Evolutionary conservation across 2,888 invertebrate genomes (phyloP).

Genomic region (Pecten maximus): DNA sequence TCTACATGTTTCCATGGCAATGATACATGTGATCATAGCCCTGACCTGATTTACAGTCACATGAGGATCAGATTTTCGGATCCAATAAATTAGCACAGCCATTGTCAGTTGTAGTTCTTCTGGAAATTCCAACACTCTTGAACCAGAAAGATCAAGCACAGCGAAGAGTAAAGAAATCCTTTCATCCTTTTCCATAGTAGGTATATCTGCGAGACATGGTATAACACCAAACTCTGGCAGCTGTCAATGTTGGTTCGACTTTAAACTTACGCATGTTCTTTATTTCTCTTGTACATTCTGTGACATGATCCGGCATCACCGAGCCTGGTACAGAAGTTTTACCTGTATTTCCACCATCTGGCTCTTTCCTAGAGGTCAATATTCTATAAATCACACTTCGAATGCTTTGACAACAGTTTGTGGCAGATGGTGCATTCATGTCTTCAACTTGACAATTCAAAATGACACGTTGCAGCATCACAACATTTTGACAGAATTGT

Average conservation of each 20-base stretch:
- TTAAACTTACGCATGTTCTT: conserved; percentile 64
- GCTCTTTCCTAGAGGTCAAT: conserved; percentile 41
- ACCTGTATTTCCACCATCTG: neutral
- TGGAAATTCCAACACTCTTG: conserved; percentile 31
- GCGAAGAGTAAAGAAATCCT: conserved; percentile 43
- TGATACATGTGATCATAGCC: conserved; percentile 59
- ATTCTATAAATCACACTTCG: conserved; percentile 78
- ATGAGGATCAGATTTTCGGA: conserved; percentile 66
- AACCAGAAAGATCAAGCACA: conserved; percentile 43
- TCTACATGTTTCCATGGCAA: conserved; percentile 48
- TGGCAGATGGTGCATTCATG: conserved; percentile 68
- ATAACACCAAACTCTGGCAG: conserved; percentile 55
- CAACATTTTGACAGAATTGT: conserved; percentile 85
- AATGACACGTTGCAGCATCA: conserved; percentile 74
- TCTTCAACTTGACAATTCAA: conserved; percentile 78
- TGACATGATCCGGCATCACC: conserved; percentile 51
- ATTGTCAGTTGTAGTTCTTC: conserved; percentile 55
- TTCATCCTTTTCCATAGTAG: conserved; percentile 41
- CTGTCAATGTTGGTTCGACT: conserved; percentile 57
- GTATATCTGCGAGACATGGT: conserved; percentile 57
- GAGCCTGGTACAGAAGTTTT: neutral
- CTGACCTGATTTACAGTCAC: conserved; percentile 62
- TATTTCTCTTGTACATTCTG: conserved; percentile 72
- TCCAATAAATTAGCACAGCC: conserved; percentile 66
- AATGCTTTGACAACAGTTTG: conserved; percentile 69